Base-by-base conservation (phyloP, 2,797 vertebrate genomes). In the Acestrorhynchus altus region DNA sequence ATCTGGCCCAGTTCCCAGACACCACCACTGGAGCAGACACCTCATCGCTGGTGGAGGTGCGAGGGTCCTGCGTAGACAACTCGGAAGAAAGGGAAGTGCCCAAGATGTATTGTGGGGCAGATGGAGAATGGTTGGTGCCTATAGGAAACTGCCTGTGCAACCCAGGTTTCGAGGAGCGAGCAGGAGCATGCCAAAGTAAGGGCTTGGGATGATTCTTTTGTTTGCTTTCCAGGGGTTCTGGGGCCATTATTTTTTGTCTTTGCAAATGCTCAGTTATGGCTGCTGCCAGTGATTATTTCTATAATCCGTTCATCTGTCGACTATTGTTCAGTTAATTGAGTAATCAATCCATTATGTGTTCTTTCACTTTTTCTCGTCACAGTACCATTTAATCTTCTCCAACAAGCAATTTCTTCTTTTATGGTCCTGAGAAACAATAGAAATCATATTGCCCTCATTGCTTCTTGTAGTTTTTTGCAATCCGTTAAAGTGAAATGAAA, bases 31-130 rank as follows among this genome's bases (percentile, higher is more conserved):
- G 98, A 1, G 96, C 97, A 0, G 98, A 99, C 82, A 98, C 97
- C 0, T 99, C 98, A 26, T 99, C 98, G 4, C 88, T 99, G 80
- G 97, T 99, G 88, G 98, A 99, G 88, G 97, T 99, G 82, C 95
- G 96, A 0, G 98, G 98, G 75, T 98, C 97, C n/a, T 99, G 98
- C 22, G 97, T 99, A 88, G 96, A 98, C 92, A 96, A 96, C 84
- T 99, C 98, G 0, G 96, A 98, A 79, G 97, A 99, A 86, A 95
- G 95, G 87, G 98, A 99, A 84, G 96, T 97, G 89, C 98, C 98
- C 86, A 98, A 98, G 92, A 99, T 99, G 98, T 99, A 98, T 92
- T 99, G 98, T 0, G 97, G 98, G 44, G 97, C 98, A 81, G 98
- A 99, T 87, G 98, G 98, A 0, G 98, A 98, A 79, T 99, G 98